Base-by-base conservation (phyloP, 1,140 invertebrate genomes). In the Drusus annulatus region DNA sequence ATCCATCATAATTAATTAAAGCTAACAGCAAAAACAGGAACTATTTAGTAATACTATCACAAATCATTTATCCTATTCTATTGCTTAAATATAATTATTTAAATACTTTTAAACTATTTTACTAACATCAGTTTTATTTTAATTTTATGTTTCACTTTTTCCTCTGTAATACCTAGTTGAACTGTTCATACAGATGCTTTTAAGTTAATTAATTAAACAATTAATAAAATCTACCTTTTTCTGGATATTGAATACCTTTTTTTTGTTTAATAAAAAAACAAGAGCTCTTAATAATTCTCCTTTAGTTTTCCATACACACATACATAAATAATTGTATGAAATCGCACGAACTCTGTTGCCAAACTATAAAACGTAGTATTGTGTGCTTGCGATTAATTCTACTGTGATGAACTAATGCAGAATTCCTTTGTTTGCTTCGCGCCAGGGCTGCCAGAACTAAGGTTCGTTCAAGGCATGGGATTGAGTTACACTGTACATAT, bases 351-450 rank as follows among this genome's bases (percentile, higher is more conserved):
- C 36, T 71, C 68, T 71, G 21, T 25, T 54, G 45, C 68, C 68
- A 54, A 71, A 71, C 68, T 71, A 71, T 50, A 71, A 71, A 71
- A 71, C 51, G 68, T 71, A 71, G 21, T 50, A 71, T 71, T 71
- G 68, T 75, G 71, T 60, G 71, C 25, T 28, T 58, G 54, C 25
- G 25, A 75, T 58, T 75, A 58, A 75, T 58, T 75, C 54, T 28
- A 75, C 52, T 8, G 28, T 75, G 71, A 75, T 75, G 71, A 75
- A 75, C 71, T 75, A 75, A 75, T 75, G 71, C 71, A 75, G 71
- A 75, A 75, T 60, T 75, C 54, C 25, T 75, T 75, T 75, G 71
- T 75, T 71, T 51, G 68, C 45, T 52, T 25, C 13, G 23, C 6
- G 8, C 19, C 68, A 71, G 68, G 25, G 31, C n/a, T 16, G 25